Evolutionary conservation across 2,888 invertebrate species (phyloP).

Genomic region (Agriotes lineatus): DNA sequence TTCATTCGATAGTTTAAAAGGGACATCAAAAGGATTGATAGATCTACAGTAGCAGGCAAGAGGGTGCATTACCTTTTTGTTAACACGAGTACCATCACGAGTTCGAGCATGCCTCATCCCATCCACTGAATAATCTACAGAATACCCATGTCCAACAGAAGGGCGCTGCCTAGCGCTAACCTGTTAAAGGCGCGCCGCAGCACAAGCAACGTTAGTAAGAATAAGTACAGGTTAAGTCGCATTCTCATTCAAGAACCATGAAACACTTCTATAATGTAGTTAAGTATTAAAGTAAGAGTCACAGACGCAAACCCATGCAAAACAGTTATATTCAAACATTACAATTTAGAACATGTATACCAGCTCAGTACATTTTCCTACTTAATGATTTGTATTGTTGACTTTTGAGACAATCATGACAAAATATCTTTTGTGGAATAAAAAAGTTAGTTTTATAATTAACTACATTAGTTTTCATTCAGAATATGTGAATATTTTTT

Average conservation of each 20-base stretch:
- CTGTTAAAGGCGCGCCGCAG: conserved; percentile 64
- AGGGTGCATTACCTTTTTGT: conserved; percentile 63
- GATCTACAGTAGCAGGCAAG: conserved; percentile 29
- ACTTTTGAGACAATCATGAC: no score
- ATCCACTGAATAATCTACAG: conserved; percentile 68
- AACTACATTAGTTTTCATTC: no score
- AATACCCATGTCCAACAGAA: conserved; percentile 65
- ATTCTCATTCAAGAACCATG: conserved; percentile 5
- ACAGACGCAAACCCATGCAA: background rate
- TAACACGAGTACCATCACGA: conserved; percentile 63
- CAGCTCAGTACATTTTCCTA: no score
- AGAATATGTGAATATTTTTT: no score
- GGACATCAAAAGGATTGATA: no score
- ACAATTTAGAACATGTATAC: background rate
- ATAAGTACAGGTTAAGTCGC: conserved; percentile 28
- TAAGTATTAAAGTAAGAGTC: background rate
- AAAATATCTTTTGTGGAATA: no score
- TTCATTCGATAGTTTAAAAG: background rate
- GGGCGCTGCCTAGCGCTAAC: conserved; percentile 66
- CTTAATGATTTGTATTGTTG: no score
- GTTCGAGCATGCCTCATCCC: conserved; percentile 67
- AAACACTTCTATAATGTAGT: background rate
- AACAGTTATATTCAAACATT: background rate
- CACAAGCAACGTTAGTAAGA: conserved; percentile 62
- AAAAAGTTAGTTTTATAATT: no score